phyloP scores from a whole-genome alignment of 2,113 vertebrate genomes.

The Parotia lawesii region DNA sequence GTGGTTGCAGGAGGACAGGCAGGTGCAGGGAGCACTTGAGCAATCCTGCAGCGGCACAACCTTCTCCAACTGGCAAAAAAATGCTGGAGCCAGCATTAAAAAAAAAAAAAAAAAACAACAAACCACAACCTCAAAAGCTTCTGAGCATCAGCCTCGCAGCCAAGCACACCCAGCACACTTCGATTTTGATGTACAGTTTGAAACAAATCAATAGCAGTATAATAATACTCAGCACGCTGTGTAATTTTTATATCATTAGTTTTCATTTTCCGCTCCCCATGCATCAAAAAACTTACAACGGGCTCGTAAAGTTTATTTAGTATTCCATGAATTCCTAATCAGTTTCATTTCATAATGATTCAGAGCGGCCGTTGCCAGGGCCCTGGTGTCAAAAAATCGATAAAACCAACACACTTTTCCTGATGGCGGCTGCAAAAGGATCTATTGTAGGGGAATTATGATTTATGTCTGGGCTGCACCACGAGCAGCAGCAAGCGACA shows the following conservation, averaged over 20 bases:
- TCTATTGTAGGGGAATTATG: slow-evolving; percentile 99
- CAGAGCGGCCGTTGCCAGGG: slow-evolving; percentile 81
- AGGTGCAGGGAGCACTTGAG: not conserved
- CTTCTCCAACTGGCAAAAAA: not conserved
- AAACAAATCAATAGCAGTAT: slow-evolving; percentile 98
- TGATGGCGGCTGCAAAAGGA: slow-evolving; percentile 90
- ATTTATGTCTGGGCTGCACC: slow-evolving; percentile 97
- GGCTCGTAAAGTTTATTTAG: slow-evolving; percentile 97
- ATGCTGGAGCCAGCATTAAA: slow-evolving; percentile 19
- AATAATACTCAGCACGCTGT: slow-evolving; percentile 95
- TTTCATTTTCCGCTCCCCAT: slow-evolving; percentile 87
- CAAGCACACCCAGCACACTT: slow-evolving; percentile 73
- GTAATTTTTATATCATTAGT: slow-evolving; percentile 99
- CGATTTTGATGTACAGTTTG: slow-evolving; percentile 93
- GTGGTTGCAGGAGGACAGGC: not conserved
- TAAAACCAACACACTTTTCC: slow-evolving; percentile 96
- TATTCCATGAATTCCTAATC: slow-evolving; percentile 99
- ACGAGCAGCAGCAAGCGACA: slow-evolving; percentile 83
- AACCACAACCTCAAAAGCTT: not conserved
- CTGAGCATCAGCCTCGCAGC: slow-evolving; percentile 66
- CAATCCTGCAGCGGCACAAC: not conserved
- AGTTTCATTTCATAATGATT: slow-evolving; percentile 99
- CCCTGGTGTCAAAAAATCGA: slow-evolving; percentile 92
- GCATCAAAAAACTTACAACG: slow-evolving; percentile 89
- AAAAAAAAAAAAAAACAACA: not conserved